A percentile compares a stretch with the other conserved stretches of the same genome.
These are phyloP conservation scores for Plotosus lineatus DNA, from an alignment of 2,113 vertebrate species.

Conservation along the genomic window DNA sequence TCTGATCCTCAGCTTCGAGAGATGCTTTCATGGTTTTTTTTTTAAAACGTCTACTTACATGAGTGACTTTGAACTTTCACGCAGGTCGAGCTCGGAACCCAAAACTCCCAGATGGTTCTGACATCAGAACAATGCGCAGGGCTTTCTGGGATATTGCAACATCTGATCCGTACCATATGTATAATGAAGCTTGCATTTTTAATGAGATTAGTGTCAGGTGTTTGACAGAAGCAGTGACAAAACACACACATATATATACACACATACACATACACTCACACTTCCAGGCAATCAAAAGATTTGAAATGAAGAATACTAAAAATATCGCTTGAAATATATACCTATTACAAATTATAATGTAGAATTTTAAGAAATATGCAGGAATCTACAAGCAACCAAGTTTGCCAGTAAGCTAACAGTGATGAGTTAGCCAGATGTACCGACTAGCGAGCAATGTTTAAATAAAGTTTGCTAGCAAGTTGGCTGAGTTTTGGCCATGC, in stretches of 20 bases:
- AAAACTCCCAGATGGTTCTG: slow-evolving; percentile 54
- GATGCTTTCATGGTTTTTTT: slow-evolving; percentile 61
- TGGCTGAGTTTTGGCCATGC: neutral
- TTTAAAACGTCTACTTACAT: slow-evolving; percentile 50
- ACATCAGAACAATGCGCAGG: slow-evolving; percentile 22
- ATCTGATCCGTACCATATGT: slow-evolving; percentile 49
- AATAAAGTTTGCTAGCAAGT: neutral
- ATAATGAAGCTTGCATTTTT: slow-evolving; percentile 49
- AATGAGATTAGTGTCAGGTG: slow-evolving; percentile 57
- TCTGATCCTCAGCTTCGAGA: slow-evolving; percentile 66
- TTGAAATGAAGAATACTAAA: neutral
- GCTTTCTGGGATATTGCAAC: slow-evolving; percentile 28
- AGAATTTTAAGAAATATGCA: too few relatives aligned
- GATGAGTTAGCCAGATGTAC: neutral
- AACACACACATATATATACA: slow-evolving; percentile 34
- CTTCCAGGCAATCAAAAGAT: neutral
- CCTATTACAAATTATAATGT: too few relatives aligned
- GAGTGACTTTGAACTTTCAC: slow-evolving; percentile 70
- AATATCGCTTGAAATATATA: too few relatives aligned
- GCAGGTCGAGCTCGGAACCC: slow-evolving; percentile 60
- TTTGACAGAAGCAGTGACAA: slow-evolving; percentile 51
- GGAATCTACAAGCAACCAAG: neutral
- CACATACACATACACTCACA: slow-evolving; percentile 35
- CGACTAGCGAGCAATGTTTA: neutral
- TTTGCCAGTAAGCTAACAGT: neutral